Base-by-base conservation (phyloP, 2,113 vertebrate species). In the Rallus limicola region DNA sequence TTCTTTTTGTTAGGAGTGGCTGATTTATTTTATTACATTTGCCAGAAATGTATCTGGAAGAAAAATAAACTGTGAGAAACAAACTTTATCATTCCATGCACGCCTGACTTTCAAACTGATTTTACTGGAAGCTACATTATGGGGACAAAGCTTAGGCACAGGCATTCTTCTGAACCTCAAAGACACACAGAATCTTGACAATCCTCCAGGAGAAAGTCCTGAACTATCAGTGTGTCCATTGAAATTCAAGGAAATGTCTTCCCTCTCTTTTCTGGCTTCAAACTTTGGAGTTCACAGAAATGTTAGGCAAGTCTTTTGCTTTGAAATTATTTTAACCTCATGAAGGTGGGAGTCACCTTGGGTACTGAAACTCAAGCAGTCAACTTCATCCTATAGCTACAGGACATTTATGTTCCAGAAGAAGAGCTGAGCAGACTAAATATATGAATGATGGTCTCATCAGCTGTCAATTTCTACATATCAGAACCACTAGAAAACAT, bases 71-170 rank as follows among this genome's bases (percentile, higher is more conserved):
- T 42, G 34, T 79, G 71, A 86, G 92, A 80, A 93, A 77, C 16
- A 56, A 67, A 34, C 38, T 5, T 96, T 92, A 82, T 69, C 77
- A 92, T 94, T 76, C 87, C 34, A 20, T 4, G 40, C 94, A 96
- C 0, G 20, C 67, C 52, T 76, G 89, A 86, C 60, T 95, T 89
- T 86, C 69, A 75, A 68, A 69, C 68, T 48, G 76, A 89, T 83
- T 69, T 95, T 94, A 85, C 93, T 96, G 93, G 95, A 90, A 96
- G 91, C 59, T 91, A 69, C 72, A 33, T 93, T 93, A 81, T 90
- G 62, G 72, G 91, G 72, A 82, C 67, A 93, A 69, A 95, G 65
- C 65, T 31, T 64, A 93, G 29, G 71, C 60, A 6, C 48, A 9
- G 53, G 44, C 8, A 9, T 72, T 83, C 76, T 95, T 78, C 79